Base-by-base conservation (phyloP, 92 coral and sea anemone species). In the Epizoanthus fatuus region DNA sequence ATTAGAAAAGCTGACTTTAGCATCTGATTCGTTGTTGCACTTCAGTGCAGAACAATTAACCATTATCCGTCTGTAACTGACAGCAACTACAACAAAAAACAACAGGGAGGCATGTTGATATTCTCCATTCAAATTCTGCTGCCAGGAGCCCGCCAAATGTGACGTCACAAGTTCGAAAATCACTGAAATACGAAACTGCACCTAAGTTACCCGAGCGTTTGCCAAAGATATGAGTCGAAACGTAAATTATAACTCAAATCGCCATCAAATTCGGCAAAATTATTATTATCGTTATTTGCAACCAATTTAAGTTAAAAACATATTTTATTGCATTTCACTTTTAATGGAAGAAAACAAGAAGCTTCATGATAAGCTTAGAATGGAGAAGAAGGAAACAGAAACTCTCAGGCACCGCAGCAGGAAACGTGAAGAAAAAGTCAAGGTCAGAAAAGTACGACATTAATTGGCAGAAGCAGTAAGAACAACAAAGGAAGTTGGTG, bases 131-230 rank as follows among this genome's bases (percentile, higher is more conserved):
- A 69, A 69, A 69, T 69, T 69, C 54, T 69, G 54, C 74, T 19
- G 74, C 56, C 53, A 49, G 5, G 10, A 16, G 53, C 53, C 56
- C 74, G 74, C 74, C 74, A 69, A 38, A 38, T 69, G 53, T 69
- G 74, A 69, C 56, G 55, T 42, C 74, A 42, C 74, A 42, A 69
- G n/a, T 52, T 22, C 19, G 17, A 69, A 69, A 15, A 6, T 29
- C 54, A 52, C 37, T 16, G 55, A 42, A 69, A 69, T 3, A 39
- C 74, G 74, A 69, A 39, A 40, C 74, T n/a, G 44, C 15, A 16
- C 29, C 54, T 52, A 40, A 69, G 56, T 38, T 35, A 40, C 74
- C 74, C 54, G 72, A 69, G 56, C 17, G 3, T 11, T 11, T 69
- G 4, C 74, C 74, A 25, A 20, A 40, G 51, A 39, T 42, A 38